These are phyloP conservation scores for Folsomia manolachei DNA, from an alignment of 2,888 invertebrate species.

Conservation along the genomic window DNA sequence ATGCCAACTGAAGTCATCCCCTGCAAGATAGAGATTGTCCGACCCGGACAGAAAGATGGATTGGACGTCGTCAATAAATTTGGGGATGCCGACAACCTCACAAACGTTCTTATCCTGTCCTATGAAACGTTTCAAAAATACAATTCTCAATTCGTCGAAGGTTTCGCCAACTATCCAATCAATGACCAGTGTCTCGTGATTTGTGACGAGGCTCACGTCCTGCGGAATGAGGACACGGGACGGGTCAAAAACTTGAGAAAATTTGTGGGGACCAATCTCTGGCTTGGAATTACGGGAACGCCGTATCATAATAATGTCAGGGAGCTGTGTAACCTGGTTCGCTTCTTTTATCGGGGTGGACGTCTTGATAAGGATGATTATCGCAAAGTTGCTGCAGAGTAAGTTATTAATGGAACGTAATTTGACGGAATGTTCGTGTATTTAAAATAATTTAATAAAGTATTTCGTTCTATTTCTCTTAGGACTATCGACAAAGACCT, in stretches of 20 bases:
- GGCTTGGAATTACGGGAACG: slow-evolving; percentile 1
- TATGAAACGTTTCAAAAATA: slow-evolving; percentile 12
- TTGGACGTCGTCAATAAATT: neutral
- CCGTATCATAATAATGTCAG: slow-evolving; percentile 9
- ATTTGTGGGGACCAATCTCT: neutral
- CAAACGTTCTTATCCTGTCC: neutral
- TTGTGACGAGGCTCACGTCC: slow-evolving; percentile 10
- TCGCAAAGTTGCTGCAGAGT: too few species aligned
- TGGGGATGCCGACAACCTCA: neutral
- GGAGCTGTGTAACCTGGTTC: neutral
- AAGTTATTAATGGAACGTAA: too few species aligned
- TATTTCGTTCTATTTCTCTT: too few species aligned
- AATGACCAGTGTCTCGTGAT: neutral
- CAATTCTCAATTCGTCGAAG: too few species aligned
- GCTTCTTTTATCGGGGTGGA: neutral
- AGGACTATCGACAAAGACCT: too few species aligned
- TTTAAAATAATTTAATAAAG: too few species aligned
- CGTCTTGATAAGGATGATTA: too few species aligned
- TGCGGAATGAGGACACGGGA: neutral
- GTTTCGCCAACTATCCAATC: neutral
- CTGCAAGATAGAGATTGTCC: neutral
- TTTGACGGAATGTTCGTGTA: too few species aligned
- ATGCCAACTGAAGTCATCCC: neutral
- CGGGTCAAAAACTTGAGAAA: neutral
- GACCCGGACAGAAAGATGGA: neutral